These are phyloP conservation scores for Cremastobaeus sp. DNA, from an alignment of 2,888 invertebrate species.

Conservation along the genomic window DNA sequence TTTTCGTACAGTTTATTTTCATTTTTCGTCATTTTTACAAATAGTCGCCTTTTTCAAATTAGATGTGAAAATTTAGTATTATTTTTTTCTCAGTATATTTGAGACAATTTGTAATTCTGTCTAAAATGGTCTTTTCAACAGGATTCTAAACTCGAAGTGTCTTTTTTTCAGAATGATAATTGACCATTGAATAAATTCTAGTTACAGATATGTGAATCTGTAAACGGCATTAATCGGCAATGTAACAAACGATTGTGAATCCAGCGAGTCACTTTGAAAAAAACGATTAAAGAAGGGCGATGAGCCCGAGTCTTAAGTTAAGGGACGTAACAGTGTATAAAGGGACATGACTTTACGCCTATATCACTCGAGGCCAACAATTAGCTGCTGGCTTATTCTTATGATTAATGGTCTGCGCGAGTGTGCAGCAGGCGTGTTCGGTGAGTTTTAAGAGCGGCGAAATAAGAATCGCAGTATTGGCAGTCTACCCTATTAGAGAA, in stretches of 20 bases:
- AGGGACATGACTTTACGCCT: slow-evolving; percentile 71
- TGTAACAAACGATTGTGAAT: slow-evolving; percentile 72
- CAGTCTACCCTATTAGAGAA: slow-evolving; percentile 69
- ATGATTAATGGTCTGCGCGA: slow-evolving; percentile 74
- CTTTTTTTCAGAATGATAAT: too few relatives aligned
- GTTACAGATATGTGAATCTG: slow-evolving; percentile 50
- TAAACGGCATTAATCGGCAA: slow-evolving; percentile 31
- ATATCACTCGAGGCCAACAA: slow-evolving; percentile 73
- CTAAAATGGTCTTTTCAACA: too few relatives aligned
- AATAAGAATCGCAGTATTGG: slow-evolving; percentile 56
- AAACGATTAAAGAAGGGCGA: slow-evolving; percentile 67
- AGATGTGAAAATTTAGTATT: too few relatives aligned
- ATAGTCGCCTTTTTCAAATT: too few relatives aligned
- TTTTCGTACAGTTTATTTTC: too few relatives aligned
- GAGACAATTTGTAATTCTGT: too few relatives aligned
- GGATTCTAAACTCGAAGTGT: too few relatives aligned
- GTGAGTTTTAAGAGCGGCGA: slow-evolving; percentile 56
- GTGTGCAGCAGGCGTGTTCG: slow-evolving; percentile 69
- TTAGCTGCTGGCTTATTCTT: slow-evolving; percentile 75
- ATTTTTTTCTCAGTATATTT: too few relatives aligned
- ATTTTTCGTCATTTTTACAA: too few relatives aligned
- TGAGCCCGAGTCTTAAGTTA: slow-evolving; percentile 63
- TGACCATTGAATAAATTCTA: not conserved
- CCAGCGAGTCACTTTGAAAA: slow-evolving; percentile 69
- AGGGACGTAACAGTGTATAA: slow-evolving; percentile 66